These are phyloP conservation scores for Equus quagga DNA, from an alignment of 2,113 vertebrate genomes.

Conservation along the genomic window DNA sequence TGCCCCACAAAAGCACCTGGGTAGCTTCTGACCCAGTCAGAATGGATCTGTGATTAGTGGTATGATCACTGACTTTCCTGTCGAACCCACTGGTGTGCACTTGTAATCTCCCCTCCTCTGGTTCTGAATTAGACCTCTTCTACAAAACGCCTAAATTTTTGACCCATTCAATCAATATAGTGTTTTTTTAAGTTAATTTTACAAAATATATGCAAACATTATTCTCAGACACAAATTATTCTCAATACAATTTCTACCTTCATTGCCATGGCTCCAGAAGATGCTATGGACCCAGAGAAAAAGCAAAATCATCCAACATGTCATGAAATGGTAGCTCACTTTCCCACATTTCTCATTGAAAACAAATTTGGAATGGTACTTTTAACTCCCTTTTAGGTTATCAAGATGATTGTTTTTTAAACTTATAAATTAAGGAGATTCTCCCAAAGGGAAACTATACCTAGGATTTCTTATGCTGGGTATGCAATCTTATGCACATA, in stretches of 20 bases:
- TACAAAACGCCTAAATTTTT: neutral
- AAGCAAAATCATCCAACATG: fast-evolving
- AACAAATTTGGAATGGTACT: neutral
- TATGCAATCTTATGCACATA: neutral
- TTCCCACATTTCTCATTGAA: neutral
- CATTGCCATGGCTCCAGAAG: neutral
- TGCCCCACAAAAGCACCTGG: neutral
- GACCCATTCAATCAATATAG: neutral
- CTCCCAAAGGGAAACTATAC: neutral
- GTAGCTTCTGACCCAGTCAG: neutral
- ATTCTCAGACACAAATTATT: neutral
- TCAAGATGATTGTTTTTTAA: neutral
- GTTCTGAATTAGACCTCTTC: neutral
- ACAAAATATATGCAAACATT: neutral
- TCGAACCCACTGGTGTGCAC: neutral
- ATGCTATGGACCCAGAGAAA: neutral
- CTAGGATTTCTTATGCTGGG: neutral
- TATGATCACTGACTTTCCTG: neutral
- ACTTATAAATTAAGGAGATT: neutral
- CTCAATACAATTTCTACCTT: neutral
- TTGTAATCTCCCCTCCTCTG: neutral
- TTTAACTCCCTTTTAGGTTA: neutral
- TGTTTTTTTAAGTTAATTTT: neutral
- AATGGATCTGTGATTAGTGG: neutral
- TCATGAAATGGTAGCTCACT: neutral